Evolutionary conservation across 1,140 invertebrate genomes (phyloP), one percentile per base, ranked within the genome.

Genomic region (Orius insidiosus): DNA sequence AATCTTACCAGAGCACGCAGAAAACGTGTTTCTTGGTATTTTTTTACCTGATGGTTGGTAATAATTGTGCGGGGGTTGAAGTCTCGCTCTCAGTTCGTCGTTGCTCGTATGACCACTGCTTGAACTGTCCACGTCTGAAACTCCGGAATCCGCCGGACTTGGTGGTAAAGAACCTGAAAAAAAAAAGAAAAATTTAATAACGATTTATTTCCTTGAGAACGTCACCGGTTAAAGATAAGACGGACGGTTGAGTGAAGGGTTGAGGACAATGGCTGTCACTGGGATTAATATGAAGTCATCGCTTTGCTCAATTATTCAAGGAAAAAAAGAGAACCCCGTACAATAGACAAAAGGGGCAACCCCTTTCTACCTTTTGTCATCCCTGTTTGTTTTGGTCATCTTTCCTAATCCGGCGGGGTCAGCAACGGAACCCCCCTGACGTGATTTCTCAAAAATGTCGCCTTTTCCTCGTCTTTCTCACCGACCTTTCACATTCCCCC

Each of bases 141-240:
- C 90, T 47, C 93, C 92, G 57, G 87, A 93, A 69, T 96, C 90
- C 9, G 92, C 89, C 46, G 93, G 92, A 65, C 88, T 94, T 24
- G 90, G 90, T 51, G 92, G 93, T 60, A 95, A 75, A 58, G 90
- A 94, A 66, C 85, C 88, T 59, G 52, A 40, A 42, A 57, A 47
- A 10, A 48, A 52, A 50, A 4, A 40, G 4, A 10, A 36, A 36
- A 36, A 3, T 36, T 36, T 4, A 36, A 36, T 36, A 24, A 24
- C 24, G 24, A 24, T 24, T n/a, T n/a, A n/a, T n/a, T 24, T 44
- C 24, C 42, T 44, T 44, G 30, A 40, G 19, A 24, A 24, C 24
- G 3, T 24, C n/a, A n/a, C n/a, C n/a, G n/a, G n/a, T n/a, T n/a
- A n/a, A n/a, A n/a, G 24, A 24, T 24, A 24, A 24, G 24, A 24